Conservation (phyloP, 2,888 invertebrate genomes). For the Apodemia mormo region DNA sequence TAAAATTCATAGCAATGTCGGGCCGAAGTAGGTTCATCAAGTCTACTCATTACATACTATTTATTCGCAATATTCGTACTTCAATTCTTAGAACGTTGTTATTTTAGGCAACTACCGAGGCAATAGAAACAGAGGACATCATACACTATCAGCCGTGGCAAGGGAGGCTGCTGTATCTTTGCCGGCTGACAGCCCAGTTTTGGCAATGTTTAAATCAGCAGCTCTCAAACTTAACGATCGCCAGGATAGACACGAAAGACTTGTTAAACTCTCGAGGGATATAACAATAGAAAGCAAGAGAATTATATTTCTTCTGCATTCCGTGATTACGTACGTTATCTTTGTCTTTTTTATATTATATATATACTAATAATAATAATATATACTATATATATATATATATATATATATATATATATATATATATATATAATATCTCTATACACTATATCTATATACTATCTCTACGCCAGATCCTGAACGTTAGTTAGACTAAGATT, state of each 20-base stretch:
- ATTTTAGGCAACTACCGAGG: constrained; percentile 49
- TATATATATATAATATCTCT: too few relatives aligned
- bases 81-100: neutral
- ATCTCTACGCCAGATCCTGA: too few relatives aligned
- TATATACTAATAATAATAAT: too few relatives aligned
- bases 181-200: constrained; percentile 71
- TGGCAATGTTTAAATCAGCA: constrained; percentile 84
- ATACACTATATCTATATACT: too few relatives aligned
- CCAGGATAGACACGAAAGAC: constrained; percentile 91
- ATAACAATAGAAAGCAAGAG: constrained; percentile 95
- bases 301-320: constrained; percentile 92
- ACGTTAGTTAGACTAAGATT: too few relatives aligned
- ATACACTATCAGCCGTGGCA: constrained; percentile 56
- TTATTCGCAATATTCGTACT: constrained; percentile 1
- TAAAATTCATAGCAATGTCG: constrained; percentile 45
- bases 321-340: constrained; percentile 78
- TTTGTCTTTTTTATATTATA: too few relatives aligned
- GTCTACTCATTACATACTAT: constrained; percentile 2
- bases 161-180: constrained; percentile 55
- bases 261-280: constrained; percentile 91
- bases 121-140: constrained; percentile 49
- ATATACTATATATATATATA: too few relatives aligned
- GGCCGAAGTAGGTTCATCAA: constrained; percentile 53
- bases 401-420: too few relatives aligned
- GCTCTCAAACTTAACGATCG: constrained; percentile 86